phyloP scores from a whole-genome alignment of 2,113 vertebrate genomes.

The rabbit (Oryctolagus cuniculus) region DNA sequence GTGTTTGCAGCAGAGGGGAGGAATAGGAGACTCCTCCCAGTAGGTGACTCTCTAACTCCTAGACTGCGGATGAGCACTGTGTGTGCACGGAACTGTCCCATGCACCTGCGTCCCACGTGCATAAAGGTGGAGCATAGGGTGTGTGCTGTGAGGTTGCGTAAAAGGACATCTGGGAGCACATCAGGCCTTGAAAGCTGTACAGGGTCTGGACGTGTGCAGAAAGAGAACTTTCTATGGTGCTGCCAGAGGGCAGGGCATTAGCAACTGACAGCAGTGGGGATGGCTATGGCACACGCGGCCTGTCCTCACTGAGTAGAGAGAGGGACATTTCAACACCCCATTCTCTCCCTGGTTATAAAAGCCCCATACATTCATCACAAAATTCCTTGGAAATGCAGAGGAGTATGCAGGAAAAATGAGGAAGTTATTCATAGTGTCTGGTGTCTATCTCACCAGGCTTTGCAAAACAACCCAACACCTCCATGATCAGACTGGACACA shows the following conservation, averaged over 20 bases:
- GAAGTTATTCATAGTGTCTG: background rate
- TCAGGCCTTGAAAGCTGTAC: background rate
- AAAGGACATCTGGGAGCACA: background rate
- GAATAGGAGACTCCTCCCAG: background rate
- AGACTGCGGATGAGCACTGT: background rate
- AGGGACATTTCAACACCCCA: background rate
- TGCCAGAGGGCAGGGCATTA: background rate
- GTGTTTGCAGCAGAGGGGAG: background rate
- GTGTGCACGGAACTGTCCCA: background rate
- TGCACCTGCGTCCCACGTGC: background rate
- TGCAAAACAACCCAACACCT: background rate
- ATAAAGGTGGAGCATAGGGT: background rate
- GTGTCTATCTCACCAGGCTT: background rate
- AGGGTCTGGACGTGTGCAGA: background rate
- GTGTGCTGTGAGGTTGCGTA: background rate
- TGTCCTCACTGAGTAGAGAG: background rate
- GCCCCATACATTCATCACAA: background rate
- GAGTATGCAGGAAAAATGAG: background rate
- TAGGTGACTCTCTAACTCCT: background rate
- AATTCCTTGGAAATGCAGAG: conserved; percentile 7
- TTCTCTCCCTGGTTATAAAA: background rate
- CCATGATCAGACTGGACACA: background rate
- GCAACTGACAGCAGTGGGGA: too few relatives aligned
- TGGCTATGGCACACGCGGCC: too few relatives aligned
- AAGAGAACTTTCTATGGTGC: background rate